Conservation (phyloP, 2,888 invertebrate genomes). For the Lasioglossum morio region DNA sequence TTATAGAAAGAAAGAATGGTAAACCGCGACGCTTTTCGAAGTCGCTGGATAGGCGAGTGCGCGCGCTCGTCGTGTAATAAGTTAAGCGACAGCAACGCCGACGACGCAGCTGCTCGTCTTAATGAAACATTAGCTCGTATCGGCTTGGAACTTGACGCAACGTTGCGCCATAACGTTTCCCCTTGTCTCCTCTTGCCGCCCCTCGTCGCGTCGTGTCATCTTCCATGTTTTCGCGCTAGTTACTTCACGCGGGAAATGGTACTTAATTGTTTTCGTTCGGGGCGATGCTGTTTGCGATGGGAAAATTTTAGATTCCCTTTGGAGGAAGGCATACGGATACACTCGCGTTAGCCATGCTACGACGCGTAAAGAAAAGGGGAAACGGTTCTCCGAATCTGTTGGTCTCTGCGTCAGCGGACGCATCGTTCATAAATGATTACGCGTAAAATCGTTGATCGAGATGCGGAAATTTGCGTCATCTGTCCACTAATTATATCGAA, state of each 20-base stretch:
- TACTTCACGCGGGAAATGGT: slow-evolving; percentile 11
- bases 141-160: slow-evolving; percentile 70
- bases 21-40: slow-evolving; percentile 42
- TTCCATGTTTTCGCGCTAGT: slow-evolving; percentile 40
- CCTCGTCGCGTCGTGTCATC: background rate
- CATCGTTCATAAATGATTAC: background rate
- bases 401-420: background rate
- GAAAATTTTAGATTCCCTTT: background rate
- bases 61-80: slow-evolving; percentile 83
- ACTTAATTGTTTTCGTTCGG: background rate
- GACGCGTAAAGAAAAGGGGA: background rate
- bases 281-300: background rate
- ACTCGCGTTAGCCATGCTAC: background rate
- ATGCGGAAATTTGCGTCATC: background rate
- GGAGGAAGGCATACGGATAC: background rate
- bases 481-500: background rate
- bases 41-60: slow-evolving; percentile 60
- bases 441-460: background rate
- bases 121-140: slow-evolving; percentile 84
- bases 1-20: background rate
- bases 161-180: background rate
- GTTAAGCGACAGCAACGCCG: slow-evolving; percentile 80
- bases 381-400: too few relatives aligned
- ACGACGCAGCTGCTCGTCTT: slow-evolving; percentile 83
- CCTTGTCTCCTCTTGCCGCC: background rate